phyloP scores from a whole-genome alignment of 2,797 vertebrate species.

The Adelosebastes latens region DNA sequence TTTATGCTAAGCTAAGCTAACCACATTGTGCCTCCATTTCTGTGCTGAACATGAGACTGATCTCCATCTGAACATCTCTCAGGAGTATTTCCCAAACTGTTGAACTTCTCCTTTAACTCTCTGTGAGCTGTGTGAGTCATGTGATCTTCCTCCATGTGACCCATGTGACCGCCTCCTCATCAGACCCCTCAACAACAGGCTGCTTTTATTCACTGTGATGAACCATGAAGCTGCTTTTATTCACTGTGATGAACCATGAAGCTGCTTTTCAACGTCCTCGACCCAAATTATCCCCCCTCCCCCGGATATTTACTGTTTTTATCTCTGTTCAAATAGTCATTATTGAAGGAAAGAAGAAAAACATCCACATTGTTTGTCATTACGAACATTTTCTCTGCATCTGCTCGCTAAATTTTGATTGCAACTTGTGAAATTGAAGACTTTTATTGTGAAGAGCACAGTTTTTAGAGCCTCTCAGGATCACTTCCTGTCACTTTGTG shows the following conservation, averaged over 20 bases:
- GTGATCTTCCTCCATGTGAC: slow-evolving; percentile 6
- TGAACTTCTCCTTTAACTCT: not conserved
- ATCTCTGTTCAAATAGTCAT: too few species aligned
- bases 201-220: not conserved
- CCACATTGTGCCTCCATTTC: not conserved
- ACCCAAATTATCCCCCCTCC: not conserved
- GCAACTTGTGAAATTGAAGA: not conserved
- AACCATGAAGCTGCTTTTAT: not conserved
- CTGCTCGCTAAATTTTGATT: not conserved
- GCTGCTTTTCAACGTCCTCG: not conserved
- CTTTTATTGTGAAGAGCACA: not conserved
- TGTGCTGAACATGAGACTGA: not conserved
- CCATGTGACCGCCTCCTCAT: not conserved
- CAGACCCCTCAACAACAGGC: not conserved
- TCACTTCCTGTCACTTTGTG: not conserved
- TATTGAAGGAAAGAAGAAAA: too few species aligned
- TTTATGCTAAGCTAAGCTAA: not conserved
- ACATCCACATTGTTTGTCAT: too few species aligned
- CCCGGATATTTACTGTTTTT: too few species aligned
- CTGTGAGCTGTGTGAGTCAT: not conserved
- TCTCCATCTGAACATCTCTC: not conserved
- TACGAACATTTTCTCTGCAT: too few species aligned
- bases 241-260: not conserved
- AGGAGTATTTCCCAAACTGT: not conserved
- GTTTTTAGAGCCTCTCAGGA: not conserved